phyloP scores from a whole-genome alignment of 2,797 vertebrate genomes.

The Takifugu rubripes region DNA sequence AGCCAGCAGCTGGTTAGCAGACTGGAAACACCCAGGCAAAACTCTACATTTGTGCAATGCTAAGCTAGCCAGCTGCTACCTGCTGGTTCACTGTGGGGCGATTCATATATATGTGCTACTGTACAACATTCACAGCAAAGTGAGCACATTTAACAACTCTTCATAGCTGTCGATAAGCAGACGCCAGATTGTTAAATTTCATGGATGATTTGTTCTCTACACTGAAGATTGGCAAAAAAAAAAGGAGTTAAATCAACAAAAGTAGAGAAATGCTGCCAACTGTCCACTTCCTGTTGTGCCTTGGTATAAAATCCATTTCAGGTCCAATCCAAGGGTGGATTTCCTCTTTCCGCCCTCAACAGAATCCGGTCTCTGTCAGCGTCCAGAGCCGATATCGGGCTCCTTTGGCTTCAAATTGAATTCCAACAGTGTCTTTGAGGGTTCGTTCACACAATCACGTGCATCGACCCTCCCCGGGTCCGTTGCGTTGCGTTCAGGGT shows the following conservation, averaged over 20 bases:
- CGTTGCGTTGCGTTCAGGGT: slow-evolving; percentile 1
- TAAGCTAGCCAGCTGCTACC: background rate
- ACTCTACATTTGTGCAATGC: background rate
- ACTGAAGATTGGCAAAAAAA: slow-evolving; percentile 21
- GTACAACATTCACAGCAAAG: too few relatives aligned
- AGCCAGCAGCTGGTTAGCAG: background rate
- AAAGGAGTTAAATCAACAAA: slow-evolving; percentile 22
- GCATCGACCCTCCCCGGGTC: slow-evolving; percentile 20
- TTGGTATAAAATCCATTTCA: slow-evolving; percentile 36
- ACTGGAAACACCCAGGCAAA: background rate
- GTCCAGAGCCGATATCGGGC: slow-evolving; percentile 20
- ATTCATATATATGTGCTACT: too few relatives aligned
- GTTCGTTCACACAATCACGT: slow-evolving; percentile 35
- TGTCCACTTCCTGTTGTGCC: slow-evolving; percentile 31
- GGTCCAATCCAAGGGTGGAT: slow-evolving; percentile 28
- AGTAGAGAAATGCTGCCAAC: slow-evolving; percentile 24
- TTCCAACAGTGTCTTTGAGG: slow-evolving; percentile 42
- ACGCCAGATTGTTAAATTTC: slow-evolving; percentile 14
- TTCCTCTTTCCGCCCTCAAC: slow-evolving; percentile 15
- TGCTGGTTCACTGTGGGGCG: too few relatives aligned
- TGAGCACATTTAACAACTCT: too few relatives aligned
- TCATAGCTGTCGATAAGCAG: too few relatives aligned
- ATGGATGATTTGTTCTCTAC: slow-evolving; percentile 19
- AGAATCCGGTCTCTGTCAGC: slow-evolving; percentile 37
- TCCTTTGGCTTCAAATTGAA: slow-evolving; percentile 48